Evolutionary conservation across 1,140 invertebrate species (phyloP).

Genomic region (Ladona fulva): DNA sequence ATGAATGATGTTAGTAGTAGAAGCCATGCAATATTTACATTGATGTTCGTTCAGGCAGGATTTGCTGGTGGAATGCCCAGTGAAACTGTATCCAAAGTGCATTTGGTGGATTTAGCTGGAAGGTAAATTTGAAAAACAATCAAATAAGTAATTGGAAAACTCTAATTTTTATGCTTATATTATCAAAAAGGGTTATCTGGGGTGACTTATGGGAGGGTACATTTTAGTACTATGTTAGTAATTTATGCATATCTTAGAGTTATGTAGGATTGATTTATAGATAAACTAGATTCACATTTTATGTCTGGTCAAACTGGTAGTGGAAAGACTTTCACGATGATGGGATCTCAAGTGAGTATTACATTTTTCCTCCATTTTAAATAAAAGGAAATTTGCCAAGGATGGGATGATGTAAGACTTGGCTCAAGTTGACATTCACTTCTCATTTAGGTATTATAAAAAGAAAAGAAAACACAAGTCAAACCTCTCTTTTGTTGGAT

Average conservation of each 20-base stretch:
- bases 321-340: conserved; percentile 98
- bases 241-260: too few species aligned
- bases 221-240: too few species aligned
- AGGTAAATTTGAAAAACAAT: conserved; percentile 42
- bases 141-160: neutral
- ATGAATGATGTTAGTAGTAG: conserved; percentile 83
- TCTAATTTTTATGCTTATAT: neutral
- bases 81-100: conserved; percentile 80
- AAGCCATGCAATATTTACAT: conserved; percentile 92
- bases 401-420: too few species aligned
- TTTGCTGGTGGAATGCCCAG: conserved; percentile 72
- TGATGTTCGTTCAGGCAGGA: conserved; percentile 79
- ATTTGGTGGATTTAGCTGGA: conserved; percentile 79
- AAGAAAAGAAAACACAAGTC: too few species aligned
- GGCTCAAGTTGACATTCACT: too few species aligned
- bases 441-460: too few species aligned
- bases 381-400: too few species aligned
- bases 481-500: too few species aligned
- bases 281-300: too few species aligned
- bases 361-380: conserved; percentile 8
- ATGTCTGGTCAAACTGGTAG: conserved; percentile 90
- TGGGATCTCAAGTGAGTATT: conserved; percentile 67
- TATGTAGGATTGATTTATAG: too few species aligned
- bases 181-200: neutral
- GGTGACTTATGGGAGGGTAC: too few species aligned